Evolutionary conservation across 2,113 vertebrate species (phyloP).

Genomic region (Rallus limicola): DNA sequence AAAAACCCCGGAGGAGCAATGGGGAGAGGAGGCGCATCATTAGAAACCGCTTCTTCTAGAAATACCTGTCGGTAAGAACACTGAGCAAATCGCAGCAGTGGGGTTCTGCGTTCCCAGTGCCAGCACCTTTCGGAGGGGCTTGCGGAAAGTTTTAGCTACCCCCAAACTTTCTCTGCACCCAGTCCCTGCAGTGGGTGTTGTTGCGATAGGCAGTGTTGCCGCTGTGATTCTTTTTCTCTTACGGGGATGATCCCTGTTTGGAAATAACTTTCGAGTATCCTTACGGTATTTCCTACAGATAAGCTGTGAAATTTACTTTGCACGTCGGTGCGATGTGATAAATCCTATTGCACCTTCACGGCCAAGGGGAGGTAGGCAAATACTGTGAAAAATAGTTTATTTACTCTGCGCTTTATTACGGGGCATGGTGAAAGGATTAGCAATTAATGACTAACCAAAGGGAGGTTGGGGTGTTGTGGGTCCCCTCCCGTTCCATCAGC

Average conservation of each 20-base stretch:
- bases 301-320: slow-evolving; percentile 10
- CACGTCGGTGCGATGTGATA: neutral
- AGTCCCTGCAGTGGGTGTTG: neutral
- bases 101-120: neutral
- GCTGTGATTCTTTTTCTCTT: neutral
- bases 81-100: neutral
- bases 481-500: neutral
- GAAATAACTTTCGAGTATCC: neutral
- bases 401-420: neutral
- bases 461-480: neutral
- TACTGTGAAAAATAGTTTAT: slow-evolving; percentile 49
- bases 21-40: neutral
- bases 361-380: neutral
- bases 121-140: neutral
- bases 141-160: neutral
- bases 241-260: neutral
- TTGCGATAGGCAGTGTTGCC: neutral
- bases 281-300: neutral
- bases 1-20: neutral
- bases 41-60: neutral
- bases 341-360: neutral
- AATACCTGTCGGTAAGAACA: neutral
- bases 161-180: neutral
- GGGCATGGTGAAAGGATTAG: neutral
- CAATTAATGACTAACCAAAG: neutral